Evolutionary conservation across 2,797 vertebrate species (phyloP), one percentile per base, ranked within the genome.

Genomic region (Sciaenops ocellatus): DNA sequence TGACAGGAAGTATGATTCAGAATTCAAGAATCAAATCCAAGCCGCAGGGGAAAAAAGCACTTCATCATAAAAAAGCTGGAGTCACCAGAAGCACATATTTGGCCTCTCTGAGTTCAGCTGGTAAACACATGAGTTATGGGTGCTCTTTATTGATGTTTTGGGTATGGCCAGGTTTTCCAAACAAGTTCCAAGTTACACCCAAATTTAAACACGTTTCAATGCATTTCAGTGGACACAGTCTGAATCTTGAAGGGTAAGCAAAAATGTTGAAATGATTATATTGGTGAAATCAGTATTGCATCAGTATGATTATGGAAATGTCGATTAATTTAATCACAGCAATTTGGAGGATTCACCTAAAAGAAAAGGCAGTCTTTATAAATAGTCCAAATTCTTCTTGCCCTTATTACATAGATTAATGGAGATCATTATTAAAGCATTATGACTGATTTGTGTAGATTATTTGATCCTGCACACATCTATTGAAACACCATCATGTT

Each of bases 401-500:
- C 11, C 48, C 15, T 60, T 38, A 55, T 51, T 72, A 34, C 16
- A 38, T 38, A 28, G 69, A 82, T 74, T 47, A 63, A 61, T 76
- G 50, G 41, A 7, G 47, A 17, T 73, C 44, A 22, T 73, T 68
- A 75, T 41, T 17, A 34, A 51, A 66, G 48, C 48, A 80, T 68
- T 47, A 72, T 46, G 44, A 61, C 62, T 20, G 15, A 73, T 26
- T 50, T 28, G 13, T 26, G 28, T 42, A 24, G 42, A 8, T 75
- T 5, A 61, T 65, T 48, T 56, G n/a, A 59, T 69, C 9, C 16
- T 34, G 54, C 22, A 73, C 22, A 55, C 9, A 54, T 41, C 62
- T 20, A 57, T 69, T 83, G 67, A 83, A 82, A 57, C 24, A 34
- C 52, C 20, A 72, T 57, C n/a, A 44, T 1, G 51, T 52, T 69